A percentile compares a stretch with the other conserved stretches of the same genome.
These are phyloP conservation scores for Fistularia tabacaria DNA, from an alignment of 2,797 vertebrate genomes.

Conservation along the genomic window DNA sequence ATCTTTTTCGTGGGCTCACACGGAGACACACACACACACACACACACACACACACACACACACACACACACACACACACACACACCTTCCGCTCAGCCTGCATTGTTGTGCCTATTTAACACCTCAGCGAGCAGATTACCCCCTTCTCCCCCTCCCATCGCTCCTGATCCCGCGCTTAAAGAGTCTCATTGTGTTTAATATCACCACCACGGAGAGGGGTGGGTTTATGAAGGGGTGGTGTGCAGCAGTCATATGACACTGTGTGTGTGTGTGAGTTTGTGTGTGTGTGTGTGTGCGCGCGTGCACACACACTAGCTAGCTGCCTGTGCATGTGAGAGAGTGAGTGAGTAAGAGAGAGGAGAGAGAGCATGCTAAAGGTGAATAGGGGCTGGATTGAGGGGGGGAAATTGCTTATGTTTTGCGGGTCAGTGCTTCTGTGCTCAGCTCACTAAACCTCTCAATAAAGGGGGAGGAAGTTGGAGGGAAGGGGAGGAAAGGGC, in stretches of 20 bases:
- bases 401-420: slow-evolving; percentile 79
- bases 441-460: slow-evolving; percentile 76
- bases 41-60: slow-evolving; percentile 16
- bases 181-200: slow-evolving; percentile 90
- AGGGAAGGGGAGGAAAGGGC: slow-evolving; percentile 27
- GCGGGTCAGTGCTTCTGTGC: slow-evolving; percentile 80
- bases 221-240: slow-evolving; percentile 68
- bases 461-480: slow-evolving; percentile 57
- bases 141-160: slow-evolving; percentile 59
- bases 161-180: slow-evolving; percentile 88
- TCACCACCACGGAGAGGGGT: slow-evolving; percentile 74
- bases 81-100: slow-evolving; percentile 54
- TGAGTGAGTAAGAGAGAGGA: too few relatives aligned
- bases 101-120: slow-evolving; percentile 88
- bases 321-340: slow-evolving; percentile 17
- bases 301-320: slow-evolving; percentile 13
- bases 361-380: slow-evolving; percentile 44
- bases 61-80: slow-evolving; percentile 19
- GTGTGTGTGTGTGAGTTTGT: slow-evolving; percentile 44
- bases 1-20: slow-evolving; percentile 67
- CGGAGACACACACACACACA: slow-evolving; percentile 3
- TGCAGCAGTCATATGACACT: slow-evolving; percentile 79
- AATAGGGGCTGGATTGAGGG: slow-evolving; percentile 23
- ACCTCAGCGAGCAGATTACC: slow-evolving; percentile 92
- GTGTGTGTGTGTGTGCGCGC: slow-evolving; percentile 23